These are phyloP conservation scores for Drosophila birchii DNA, from an alignment of 2,888 invertebrate species.

Conservation along the genomic window DNA sequence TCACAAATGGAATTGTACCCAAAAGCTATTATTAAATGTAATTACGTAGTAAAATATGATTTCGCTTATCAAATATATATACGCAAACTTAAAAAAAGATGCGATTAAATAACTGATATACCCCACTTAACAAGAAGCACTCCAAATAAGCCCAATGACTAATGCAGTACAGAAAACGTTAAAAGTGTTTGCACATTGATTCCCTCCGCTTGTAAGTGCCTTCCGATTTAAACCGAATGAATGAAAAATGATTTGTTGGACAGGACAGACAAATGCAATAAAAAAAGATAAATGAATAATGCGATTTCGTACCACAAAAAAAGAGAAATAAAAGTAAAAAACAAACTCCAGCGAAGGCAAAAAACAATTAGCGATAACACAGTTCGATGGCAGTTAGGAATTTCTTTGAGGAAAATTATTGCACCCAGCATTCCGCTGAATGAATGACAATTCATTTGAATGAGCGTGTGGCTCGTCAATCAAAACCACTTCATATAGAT, in stretches of 20 bases:
- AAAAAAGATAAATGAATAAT: conserved; percentile 11
- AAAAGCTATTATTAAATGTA: conserved; percentile 6
- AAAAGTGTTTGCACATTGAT: conserved; percentile 47
- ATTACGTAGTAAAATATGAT: neutral
- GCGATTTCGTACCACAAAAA: conserved; percentile 6
- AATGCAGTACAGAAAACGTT: conserved; percentile 39
- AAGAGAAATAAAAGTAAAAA: neutral
- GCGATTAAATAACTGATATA: conserved; percentile 5
- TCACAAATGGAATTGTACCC: conserved; percentile 5
- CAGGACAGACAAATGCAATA: conserved; percentile 14
- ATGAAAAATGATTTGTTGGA: conserved; percentile 38
- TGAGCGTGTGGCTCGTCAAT: conserved; percentile 28
- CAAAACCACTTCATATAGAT: conserved; percentile 19
- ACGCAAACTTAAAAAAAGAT: neutral
- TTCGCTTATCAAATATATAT: neutral
- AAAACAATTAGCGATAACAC: conserved; percentile 26
- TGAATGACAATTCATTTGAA: conserved; percentile 31
- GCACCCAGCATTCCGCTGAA: conserved; percentile 24
- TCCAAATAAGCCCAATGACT: neutral
- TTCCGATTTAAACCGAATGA: conserved; percentile 9
- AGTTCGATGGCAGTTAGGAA: conserved; percentile 25
- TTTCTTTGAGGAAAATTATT: conserved; percentile 28
- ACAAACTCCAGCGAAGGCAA: conserved; percentile 5
- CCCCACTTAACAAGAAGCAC: conserved; percentile 2
- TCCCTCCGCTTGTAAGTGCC: conserved; percentile 14